Evolutionary conservation across 2,888 invertebrate genomes (phyloP), one percentile per base, ranked within the genome.

Genomic region (Oasisia sp.): DNA sequence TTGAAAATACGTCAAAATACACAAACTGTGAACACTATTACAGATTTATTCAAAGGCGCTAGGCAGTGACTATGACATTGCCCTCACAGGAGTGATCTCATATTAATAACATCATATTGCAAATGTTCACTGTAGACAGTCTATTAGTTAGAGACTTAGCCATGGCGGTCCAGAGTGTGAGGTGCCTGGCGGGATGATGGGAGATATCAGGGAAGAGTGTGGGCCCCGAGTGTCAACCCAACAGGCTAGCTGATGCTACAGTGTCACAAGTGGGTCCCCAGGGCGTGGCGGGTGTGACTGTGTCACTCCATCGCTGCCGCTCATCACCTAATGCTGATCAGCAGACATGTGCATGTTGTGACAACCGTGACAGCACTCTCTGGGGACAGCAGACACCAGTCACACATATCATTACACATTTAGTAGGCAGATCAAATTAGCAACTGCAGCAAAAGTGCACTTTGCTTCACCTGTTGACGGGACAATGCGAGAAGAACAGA

Each of bases 271-370:
- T 74, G 74, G 19, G 74, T 74, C 74, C 74, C 74, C 74, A 74
- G 74, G 74, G 74, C 27, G 74, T 74, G 1, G 27, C 7, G 27
- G 74, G 74, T 74, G 74, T 74, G 19, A 74, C 74, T 74, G 74
- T 19, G 27, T 7, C 27, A 74, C 74, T 74, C 74, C 27, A 27
- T 19, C 14, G 74, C 27, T 74, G 74, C 27, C 27, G 74, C 27
- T 74, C 74, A 74, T 74, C 74, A 74, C 74, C 74, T 74, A 74
- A 74, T 74, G 74, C 74, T 74, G 74, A 74, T 74, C 74, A 74
- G 74, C 74, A 14, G 27, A 27, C 74, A 74, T 27, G 27, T 74
- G 74, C 74, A 74, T 74, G 27, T 74, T 74, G 74, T 74, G 74
- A 74, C 74, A 74, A 27, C 74, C 27, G 74, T 74, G 74, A 74